Evolutionary conservation across 2,888 invertebrate species (phyloP), one percentile per base, ranked within the genome.

Genomic region (Agelastica alni): DNA sequence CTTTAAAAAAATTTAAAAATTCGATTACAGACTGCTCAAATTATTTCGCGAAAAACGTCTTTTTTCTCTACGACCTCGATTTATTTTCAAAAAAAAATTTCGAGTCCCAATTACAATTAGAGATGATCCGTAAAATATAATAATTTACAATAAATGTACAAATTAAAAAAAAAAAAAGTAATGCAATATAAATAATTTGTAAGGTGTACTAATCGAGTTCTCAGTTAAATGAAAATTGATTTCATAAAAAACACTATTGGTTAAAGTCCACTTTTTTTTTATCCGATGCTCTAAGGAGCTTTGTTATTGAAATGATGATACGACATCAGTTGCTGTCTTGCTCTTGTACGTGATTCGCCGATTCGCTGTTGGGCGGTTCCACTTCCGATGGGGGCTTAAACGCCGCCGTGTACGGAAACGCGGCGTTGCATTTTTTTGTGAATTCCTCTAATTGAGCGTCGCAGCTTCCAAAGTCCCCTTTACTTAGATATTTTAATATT

Each of bases 381-480:
- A 60, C 64, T 18, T 69, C 61, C 7, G 73, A 71, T 46, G 69
- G 70, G 10, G 74, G 80, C 53, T 80, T 70, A 78, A 93, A 93
- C 47, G 88, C 86, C 62, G 86, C 84, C 56, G 94, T 90, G 77
- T 88, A 86, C 18, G 91, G 90, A 78, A 90, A 94, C 68, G 82
- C 84, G 65, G 79, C 78, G 72, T 86, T 85, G 77, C 94, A 93
- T 69, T 83, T 83, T 55, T 80, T 78, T 67, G 86, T 83, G 77
- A 88, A 95, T 44, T 84, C 82, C 68, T 85, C 86, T 64, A 84
- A 83, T 62, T 83, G 82, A 28, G 81, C 76, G 57, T 89, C 86
- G 75, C 87, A 87, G 16, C 81, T 77, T 1, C 94, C 94, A 74
- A 96, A 90, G 66, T 89, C 88, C 46, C 92, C 93, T 62, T 84